These are phyloP conservation scores for Altica lythri DNA, from an alignment of 2,888 invertebrate species.

Conservation along the genomic window DNA sequence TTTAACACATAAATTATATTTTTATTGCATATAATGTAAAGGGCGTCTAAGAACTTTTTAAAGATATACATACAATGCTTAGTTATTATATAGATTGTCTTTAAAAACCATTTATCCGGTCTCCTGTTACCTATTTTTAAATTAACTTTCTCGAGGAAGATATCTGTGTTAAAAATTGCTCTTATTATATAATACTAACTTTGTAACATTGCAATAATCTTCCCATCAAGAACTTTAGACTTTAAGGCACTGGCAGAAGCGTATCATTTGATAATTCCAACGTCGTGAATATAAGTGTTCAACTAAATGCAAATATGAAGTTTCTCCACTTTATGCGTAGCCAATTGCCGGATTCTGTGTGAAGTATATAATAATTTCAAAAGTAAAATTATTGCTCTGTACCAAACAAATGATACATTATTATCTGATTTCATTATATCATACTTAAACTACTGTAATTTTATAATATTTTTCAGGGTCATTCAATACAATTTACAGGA, in stretches of 20 bases:
- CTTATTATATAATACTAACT: no score
- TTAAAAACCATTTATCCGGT: no score
- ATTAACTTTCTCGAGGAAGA: no score
- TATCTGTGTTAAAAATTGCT: no score
- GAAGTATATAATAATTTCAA: conserved; percentile 26
- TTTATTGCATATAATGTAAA: no score
- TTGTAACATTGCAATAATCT: no score
- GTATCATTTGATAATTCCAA: conserved; percentile 14
- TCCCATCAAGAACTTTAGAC: no score
- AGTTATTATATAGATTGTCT: no score
- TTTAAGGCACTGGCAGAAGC: conserved; percentile 2
- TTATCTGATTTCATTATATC: conserved; percentile 31
- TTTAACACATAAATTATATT: no score
- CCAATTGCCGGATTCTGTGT: conserved; percentile 25
- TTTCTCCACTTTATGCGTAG: conserved; percentile 18
- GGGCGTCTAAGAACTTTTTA: no score
- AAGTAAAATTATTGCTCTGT: conserved; percentile 24
- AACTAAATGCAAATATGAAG: conserved; percentile 25
- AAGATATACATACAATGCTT: no score
- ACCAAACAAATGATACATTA: conserved; percentile 28
- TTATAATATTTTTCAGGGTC: conserved; percentile 28
- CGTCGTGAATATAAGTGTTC: conserved; percentile 6
- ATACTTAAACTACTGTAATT: conserved; percentile 23
- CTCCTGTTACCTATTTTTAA: no score
- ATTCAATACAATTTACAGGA: background rate